phyloP scores from a whole-genome alignment of 2,113 vertebrate species.

The Rhinolophus sinicus region DNA sequence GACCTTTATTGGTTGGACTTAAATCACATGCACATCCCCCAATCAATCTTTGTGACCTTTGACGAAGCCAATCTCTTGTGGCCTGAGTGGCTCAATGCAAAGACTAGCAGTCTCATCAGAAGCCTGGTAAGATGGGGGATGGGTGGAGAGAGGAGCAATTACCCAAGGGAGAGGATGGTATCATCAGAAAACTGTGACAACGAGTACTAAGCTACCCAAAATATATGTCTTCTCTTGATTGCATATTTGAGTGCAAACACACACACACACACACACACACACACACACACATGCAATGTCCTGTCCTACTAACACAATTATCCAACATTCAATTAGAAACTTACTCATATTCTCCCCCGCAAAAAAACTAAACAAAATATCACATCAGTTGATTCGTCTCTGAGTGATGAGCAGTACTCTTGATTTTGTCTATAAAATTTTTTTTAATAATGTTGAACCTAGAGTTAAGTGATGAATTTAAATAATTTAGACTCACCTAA shows the following conservation, averaged over 20 bases:
- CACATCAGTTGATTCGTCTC: background rate
- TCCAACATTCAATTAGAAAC: background rate
- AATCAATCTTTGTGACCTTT: background rate
- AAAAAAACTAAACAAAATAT: background rate
- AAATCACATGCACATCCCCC: background rate
- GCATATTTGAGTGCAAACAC: background rate
- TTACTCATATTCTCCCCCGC: background rate
- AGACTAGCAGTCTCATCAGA: background rate
- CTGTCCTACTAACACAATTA: background rate
- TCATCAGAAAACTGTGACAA: background rate
- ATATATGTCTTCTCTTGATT: background rate
- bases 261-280: background rate
- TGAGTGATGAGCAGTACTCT: background rate
- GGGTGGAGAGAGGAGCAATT: background rate
- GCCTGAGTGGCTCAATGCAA: background rate
- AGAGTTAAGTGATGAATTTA: conserved; percentile 2
- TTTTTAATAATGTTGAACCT: background rate
- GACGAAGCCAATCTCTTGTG: background rate
- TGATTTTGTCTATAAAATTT: background rate
- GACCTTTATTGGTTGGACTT: background rate
- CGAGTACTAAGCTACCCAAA: background rate
- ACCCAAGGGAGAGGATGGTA: background rate
- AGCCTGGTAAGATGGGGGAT: accelerated
- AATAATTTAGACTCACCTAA: background rate
- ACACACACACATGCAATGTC: background rate